A percentile compares a stretch with the other conserved stretches of the same genome.
phyloP scores from a whole-genome alignment of 2,888 invertebrate genomes.

The Clitarchus hookeri region DNA sequence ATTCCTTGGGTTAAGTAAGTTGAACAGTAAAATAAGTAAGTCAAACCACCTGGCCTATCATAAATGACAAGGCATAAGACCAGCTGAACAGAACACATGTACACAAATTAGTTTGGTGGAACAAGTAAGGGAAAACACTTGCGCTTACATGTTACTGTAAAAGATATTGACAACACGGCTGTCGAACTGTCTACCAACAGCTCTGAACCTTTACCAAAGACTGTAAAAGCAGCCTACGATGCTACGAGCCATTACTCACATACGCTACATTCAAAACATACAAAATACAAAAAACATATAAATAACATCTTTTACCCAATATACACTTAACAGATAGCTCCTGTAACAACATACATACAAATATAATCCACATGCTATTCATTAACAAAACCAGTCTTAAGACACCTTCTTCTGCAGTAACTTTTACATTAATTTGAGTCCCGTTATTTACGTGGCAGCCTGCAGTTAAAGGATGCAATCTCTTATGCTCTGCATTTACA shows the following conservation, averaged over 20 bases:
- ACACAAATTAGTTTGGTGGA: too few species aligned
- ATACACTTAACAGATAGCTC: neutral
- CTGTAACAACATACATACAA: neutral
- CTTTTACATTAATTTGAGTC: neutral
- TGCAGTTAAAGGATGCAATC: neutral
- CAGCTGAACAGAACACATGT: too few species aligned
- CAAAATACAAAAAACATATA: neutral
- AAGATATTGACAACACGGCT: too few species aligned
- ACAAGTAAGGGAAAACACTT: too few species aligned
- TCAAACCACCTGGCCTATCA: too few species aligned
- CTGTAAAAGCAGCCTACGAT: neutral
- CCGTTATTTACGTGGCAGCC: neutral
- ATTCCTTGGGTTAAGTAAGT: too few species aligned
- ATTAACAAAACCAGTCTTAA: constrained; percentile 9
- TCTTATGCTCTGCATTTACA: neutral
- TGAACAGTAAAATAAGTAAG: too few species aligned
- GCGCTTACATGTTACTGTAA: too few species aligned
- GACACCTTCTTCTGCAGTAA: neutral
- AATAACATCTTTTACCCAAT: neutral
- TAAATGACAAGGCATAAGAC: too few species aligned
- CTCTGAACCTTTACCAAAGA: neutral
- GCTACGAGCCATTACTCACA: neutral
- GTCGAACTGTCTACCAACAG: too few species aligned
- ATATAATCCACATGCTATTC: neutral
- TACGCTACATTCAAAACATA: neutral